Base-by-base conservation (phyloP, 2,888 invertebrate species). In the Agriotes lineatus region DNA sequence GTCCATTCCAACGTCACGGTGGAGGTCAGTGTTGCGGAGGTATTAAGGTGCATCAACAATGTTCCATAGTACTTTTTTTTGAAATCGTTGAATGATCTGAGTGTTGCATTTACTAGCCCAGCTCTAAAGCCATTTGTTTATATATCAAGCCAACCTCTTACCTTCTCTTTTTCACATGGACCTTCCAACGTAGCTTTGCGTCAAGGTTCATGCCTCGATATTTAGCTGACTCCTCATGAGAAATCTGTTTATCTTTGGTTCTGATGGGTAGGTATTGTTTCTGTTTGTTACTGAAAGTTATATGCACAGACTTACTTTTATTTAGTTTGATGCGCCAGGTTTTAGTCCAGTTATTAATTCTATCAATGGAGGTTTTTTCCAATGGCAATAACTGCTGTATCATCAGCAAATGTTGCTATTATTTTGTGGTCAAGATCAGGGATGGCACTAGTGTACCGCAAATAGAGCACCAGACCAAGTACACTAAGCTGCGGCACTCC, bases 251-350 rank as follows among this genome's bases (percentile, higher is more conserved):
- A n/a, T n/a, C n/a, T n/a, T n/a, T n/a, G n/a, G n/a, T n/a, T n/a
- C n/a, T n/a, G n/a, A n/a, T n/a, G n/a, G 54, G 25, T n/a, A 66
- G 60, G 50, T 48, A 63, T 9, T 57, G 69, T 61, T 48, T 70
- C 10, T 75, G 71, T 50, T 75, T 76, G n/a, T 72, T 76, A 61
- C 45, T n/a, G n/a, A n/a, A n/a, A n/a, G n/a, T n/a, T n/a, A n/a
- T n/a, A n/a, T n/a, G n/a, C n/a, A n/a, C n/a, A n/a, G n/a, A n/a
- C n/a, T n/a, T n/a, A n/a, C n/a, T n/a, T n/a, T n/a, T n/a, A n/a
- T n/a, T n/a, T n/a, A n/a, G 52, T 62, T 74, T 75, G 9, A 75
- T 76, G 25, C 68, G 48, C 76, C 77, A 76, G 30, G 67, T 66
- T 10, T 75, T 67, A 16, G 68, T 64, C 74, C 75, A n/a, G n/a